Conservation (phyloP, 2,797 vertebrate species). For the Megalops cyprinoides region DNA sequence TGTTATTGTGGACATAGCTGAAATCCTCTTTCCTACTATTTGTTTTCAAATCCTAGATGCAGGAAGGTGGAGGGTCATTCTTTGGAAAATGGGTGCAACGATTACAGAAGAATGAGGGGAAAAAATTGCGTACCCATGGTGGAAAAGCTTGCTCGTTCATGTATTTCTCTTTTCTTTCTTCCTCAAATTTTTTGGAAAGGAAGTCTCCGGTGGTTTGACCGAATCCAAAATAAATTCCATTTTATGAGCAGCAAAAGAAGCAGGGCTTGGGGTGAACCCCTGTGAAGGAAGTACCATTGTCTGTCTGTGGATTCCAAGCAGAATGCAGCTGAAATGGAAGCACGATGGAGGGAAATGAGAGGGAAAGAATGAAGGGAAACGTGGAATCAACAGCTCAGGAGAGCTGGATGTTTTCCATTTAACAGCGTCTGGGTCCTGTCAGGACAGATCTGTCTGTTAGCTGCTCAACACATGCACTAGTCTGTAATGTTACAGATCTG, state of each 20-base stretch:
- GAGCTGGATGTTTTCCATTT: constrained; percentile 7
- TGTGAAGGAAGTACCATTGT: constrained; percentile 5
- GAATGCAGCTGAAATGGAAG: background rate
- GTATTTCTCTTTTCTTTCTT: constrained; percentile 56
- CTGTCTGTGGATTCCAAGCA: background rate
- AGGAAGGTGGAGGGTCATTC: background rate
- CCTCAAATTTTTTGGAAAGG: constrained; percentile 58
- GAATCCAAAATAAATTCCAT: constrained; percentile 56
- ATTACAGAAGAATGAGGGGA: constrained; percentile 33
- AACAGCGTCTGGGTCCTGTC: constrained; percentile 23
- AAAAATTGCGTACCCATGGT: constrained; percentile 36
- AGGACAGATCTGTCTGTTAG: constrained; percentile 11
- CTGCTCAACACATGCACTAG: background rate
- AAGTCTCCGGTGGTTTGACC: constrained; percentile 47
- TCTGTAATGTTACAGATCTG: background rate
- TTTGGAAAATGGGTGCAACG: background rate
- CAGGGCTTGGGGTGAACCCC: constrained; percentile 22
- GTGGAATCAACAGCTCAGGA: background rate
- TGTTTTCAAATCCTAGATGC: background rate
- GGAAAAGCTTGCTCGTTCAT: constrained; percentile 57
- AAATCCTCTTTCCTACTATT: background rate
- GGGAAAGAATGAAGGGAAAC: background rate
- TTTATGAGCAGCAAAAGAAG: constrained; percentile 19
- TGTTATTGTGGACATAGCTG: background rate
- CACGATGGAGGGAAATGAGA: background rate